Percentiles rank a stretch among this genome's conserved stretches.
These are phyloP conservation scores for Cuculus canorus DNA, from an alignment of 2,797 vertebrate genomes.

Conservation along the genomic window DNA sequence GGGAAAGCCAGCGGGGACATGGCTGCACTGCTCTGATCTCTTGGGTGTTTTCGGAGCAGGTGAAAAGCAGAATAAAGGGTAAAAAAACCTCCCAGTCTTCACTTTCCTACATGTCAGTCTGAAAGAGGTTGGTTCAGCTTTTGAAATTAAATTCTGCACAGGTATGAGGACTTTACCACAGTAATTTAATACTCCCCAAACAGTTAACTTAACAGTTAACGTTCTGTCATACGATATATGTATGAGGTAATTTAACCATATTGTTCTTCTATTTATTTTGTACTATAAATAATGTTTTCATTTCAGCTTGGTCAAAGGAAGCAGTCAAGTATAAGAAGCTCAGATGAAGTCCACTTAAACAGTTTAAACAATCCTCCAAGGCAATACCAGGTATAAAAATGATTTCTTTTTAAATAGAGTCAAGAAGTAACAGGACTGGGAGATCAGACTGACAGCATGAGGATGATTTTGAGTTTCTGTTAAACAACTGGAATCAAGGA, in stretches of 20 bases:
- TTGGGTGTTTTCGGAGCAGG: not conserved
- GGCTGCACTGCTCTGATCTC: not conserved
- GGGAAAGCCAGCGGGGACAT: rapidly evolving
- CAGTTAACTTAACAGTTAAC: not conserved
- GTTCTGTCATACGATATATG: not conserved
- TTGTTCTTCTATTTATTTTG: not conserved
- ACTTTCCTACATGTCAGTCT: not conserved
- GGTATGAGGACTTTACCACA: not conserved
- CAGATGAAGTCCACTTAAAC: constrained; percentile 81
- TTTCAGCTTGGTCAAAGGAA: constrained; percentile 87
- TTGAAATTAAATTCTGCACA: not conserved
- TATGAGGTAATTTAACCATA: not conserved
- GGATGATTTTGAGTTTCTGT: not conserved
- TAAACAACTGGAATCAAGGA: not conserved
- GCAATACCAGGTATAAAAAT: constrained; percentile 88
- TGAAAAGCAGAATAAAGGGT: not conserved
- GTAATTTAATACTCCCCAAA: not conserved
- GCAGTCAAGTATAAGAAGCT: constrained; percentile 79
- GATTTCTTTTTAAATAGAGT: not conserved
- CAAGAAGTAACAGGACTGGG: not conserved
- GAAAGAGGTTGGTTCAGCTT: not conserved
- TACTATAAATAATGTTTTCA: constrained; percentile 14
- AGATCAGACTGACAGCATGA: not conserved
- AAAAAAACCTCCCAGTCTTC: not conserved
- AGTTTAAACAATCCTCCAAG: constrained; percentile 79